A percentile compares a stretch with the other conserved stretches of the same genome.
phyloP scores from a whole-genome alignment of 2,113 vertebrate species.

The Uropsilus gracilis region DNA sequence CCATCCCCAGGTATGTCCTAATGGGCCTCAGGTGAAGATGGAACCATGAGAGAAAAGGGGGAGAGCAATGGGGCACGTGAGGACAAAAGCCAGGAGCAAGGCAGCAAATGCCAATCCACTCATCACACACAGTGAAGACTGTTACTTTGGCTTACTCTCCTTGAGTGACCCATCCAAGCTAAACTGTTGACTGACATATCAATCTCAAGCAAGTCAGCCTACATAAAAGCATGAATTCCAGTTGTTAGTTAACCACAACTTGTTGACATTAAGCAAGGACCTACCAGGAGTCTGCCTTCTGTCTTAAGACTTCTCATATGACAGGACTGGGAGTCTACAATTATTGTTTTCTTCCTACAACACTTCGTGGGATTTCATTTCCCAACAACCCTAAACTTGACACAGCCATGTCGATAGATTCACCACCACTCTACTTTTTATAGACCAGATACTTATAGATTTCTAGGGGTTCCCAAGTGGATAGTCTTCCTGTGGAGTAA shows the following conservation, averaged over 20 bases:
- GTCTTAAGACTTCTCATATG: not conserved
- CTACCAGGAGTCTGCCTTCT: not conserved
- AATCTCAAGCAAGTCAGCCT: too few relatives aligned
- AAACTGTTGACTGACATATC: not conserved
- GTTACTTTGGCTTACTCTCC: too few relatives aligned
- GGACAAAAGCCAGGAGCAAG: too few relatives aligned
- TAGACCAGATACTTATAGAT: too few relatives aligned
- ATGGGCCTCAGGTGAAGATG: too few relatives aligned
- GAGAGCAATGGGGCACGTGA: not conserved
- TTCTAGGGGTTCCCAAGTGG: not conserved
- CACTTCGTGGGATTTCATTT: not conserved
- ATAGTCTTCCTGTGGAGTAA: not conserved
- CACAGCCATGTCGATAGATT: not conserved
- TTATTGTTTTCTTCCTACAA: not conserved
- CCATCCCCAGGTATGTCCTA: not conserved
- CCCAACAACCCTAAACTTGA: not conserved
- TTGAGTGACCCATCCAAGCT: too few relatives aligned
- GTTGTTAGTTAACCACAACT: not conserved
- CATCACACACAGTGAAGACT: not conserved
- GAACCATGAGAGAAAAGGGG: not conserved
- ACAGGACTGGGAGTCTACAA: not conserved
- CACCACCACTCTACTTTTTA: not conserved
- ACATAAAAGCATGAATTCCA: not conserved
- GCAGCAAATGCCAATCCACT: rapidly evolving
- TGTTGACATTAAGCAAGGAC: not conserved